These are phyloP conservation scores for Capitulum mitella DNA, from an alignment of 2,888 invertebrate genomes.

Conservation along the genomic window DNA sequence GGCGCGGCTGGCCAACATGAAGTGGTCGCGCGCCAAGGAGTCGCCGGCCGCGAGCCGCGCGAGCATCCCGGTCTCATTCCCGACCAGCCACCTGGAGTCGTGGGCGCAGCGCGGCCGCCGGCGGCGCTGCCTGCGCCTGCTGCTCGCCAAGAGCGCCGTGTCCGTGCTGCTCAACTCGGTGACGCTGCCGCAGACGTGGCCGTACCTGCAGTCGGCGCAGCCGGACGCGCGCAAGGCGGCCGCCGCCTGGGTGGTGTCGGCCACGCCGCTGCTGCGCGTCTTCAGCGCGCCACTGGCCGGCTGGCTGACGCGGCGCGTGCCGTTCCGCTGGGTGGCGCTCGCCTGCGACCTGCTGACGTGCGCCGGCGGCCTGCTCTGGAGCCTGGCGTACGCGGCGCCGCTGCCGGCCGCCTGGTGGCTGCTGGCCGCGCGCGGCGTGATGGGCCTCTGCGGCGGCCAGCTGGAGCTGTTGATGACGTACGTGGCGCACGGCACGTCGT, in stretches of 20 bases:
- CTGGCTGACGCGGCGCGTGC: background rate
- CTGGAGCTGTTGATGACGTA: conserved; percentile 17
- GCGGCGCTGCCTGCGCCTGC: background rate
- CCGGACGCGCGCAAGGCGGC: background rate
- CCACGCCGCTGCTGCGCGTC: background rate
- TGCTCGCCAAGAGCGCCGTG: background rate
- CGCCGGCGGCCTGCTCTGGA: conserved; percentile 5
- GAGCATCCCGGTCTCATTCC: background rate
- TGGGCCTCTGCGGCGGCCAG: conserved; percentile 10
- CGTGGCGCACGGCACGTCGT: background rate
- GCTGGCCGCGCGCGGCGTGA: background rate
- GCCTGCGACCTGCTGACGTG: background rate
- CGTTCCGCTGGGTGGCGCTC: conserved; percentile 10
- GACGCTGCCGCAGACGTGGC: conserved; percentile 24
- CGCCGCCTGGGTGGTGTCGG: background rate
- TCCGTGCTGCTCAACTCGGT: conserved; percentile 17
- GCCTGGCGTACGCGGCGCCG: background rate
- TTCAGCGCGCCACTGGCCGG: background rate
- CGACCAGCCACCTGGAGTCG: conserved; percentile 20
- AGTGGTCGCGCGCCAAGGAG: background rate
- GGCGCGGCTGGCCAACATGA: background rate
- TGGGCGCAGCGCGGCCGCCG: background rate
- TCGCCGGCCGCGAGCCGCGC: no score
- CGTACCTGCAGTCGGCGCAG: conserved; percentile 20
- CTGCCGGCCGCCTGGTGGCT: conserved; percentile 7